A percentile compares a stretch with the other conserved stretches of the same genome.
These are phyloP conservation scores for Ivindomyrus marchei DNA, from an alignment of 2,113 vertebrate species.

Conservation along the genomic window DNA sequence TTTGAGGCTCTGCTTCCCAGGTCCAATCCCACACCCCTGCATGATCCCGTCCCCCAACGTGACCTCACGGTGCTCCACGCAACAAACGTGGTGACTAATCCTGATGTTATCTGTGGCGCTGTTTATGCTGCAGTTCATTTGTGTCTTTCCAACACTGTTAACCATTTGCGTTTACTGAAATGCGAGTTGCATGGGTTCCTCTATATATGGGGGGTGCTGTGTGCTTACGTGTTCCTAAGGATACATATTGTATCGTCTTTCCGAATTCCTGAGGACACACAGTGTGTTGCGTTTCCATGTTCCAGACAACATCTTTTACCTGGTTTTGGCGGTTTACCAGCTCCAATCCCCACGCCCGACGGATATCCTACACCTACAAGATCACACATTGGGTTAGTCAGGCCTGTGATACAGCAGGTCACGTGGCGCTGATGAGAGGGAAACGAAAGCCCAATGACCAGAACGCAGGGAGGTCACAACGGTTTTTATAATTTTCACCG, in stretches of 20 bases:
- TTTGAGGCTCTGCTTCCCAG: neutral
- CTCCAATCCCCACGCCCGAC: conserved; percentile 39
- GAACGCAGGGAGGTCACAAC: neutral
- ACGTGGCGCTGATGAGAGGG: neutral
- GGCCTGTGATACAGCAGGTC: neutral
- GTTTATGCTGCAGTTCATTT: neutral
- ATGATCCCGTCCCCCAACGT: neutral
- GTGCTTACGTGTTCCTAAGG: neutral
- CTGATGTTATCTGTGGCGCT: conserved; percentile 4
- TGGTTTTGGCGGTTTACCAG: conserved; percentile 57
- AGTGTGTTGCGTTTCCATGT: neutral
- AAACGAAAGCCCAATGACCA: neutral
- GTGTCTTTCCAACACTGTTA: neutral
- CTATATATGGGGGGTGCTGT: neutral
- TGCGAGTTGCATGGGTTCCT: neutral
- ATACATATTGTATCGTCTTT: neutral
- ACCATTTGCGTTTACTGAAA: neutral
- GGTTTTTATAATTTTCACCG: neutral
- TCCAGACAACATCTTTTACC: conserved; percentile 37
- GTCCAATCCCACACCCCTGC: neutral
- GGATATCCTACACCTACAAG: conserved; percentile 45
- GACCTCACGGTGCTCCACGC: neutral
- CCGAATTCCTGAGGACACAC: neutral
- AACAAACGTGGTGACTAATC: neutral
- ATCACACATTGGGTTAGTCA: neutral